A percentile compares a stretch with the other conserved stretches of the same genome.
Conservation (phyloP, 2,113 vertebrate genomes). For the Seriola quinqueradiata region DNA sequence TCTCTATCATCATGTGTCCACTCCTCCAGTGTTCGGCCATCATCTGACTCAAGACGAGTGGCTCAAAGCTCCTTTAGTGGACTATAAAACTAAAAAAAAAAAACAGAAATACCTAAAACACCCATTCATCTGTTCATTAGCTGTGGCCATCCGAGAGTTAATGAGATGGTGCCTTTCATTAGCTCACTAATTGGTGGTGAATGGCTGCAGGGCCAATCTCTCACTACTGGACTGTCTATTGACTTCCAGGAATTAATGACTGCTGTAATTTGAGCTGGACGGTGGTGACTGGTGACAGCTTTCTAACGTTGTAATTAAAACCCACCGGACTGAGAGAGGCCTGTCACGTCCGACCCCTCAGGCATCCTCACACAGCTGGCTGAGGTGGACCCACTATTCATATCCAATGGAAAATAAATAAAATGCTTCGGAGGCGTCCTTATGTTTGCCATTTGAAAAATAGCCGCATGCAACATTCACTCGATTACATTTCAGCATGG, state of each 20-base stretch:
- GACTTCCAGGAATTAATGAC: conserved; percentile 70
- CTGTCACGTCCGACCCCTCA: conserved; percentile 26
- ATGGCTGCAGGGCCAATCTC: conserved; percentile 54
- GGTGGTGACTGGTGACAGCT: conserved; percentile 66
- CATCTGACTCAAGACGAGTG: background rate
- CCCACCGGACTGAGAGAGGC: conserved; percentile 38
- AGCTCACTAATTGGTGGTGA: conserved; percentile 71
- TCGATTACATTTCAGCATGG: conserved; percentile 31
- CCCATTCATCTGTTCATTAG: conserved; percentile 58
- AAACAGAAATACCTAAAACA: conserved; percentile 36
- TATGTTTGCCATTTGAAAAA: conserved; percentile 25
- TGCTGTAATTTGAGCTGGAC: conserved; percentile 70
- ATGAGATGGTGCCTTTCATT: conserved; percentile 72
- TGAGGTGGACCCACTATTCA: background rate
- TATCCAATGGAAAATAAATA: background rate
- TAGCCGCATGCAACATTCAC: background rate
- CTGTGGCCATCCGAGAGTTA: conserved; percentile 41
- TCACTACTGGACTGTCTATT: conserved; percentile 48
- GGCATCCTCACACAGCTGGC: conserved; percentile 24
- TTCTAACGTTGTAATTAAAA: conserved; percentile 70
- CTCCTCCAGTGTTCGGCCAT: background rate
- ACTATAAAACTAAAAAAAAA: conserved; percentile 47
- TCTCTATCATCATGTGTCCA: conserved; percentile 20
- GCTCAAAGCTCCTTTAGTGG: conserved; percentile 8
- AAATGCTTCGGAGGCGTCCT: conserved; percentile 26